Percentiles rank a stretch among this genome's conserved stretches.
phyloP scores from a whole-genome alignment of 2,888 invertebrate genomes.

The Nemotelus pantherinus region DNA sequence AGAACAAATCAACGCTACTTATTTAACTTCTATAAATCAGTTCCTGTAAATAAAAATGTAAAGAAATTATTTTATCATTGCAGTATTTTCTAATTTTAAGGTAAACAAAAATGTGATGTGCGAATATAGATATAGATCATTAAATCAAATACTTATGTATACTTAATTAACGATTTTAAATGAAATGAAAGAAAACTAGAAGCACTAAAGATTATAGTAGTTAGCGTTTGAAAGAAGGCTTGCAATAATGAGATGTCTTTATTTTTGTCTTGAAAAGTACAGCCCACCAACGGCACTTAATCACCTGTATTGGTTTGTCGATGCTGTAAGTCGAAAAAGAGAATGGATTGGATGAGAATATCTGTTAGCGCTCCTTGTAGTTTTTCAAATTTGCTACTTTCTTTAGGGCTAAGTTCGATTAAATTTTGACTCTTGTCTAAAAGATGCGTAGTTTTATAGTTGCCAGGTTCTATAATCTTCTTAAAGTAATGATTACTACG shows the following conservation, averaged over 20 bases:
- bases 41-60: constrained; percentile 40
- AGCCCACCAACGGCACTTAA: constrained; percentile 30
- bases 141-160: constrained; percentile 16
- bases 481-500: no score
- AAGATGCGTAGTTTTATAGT: no score
- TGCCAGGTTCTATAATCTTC: no score
- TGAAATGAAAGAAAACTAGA: neutral
- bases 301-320: neutral
- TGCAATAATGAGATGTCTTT: constrained; percentile 25
- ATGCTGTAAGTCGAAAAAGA: no score
- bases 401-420: no score
- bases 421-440: no score
- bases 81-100: constrained; percentile 29
- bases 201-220: constrained; percentile 1
- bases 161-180: neutral
- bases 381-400: no score
- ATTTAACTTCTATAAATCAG: neutral
- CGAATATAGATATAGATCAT: constrained; percentile 44
- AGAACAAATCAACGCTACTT: neutral
- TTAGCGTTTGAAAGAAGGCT: constrained; percentile 14
- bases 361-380: no score
- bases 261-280: constrained; percentile 17
- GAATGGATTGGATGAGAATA: no score
- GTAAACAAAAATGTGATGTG: constrained; percentile 43
- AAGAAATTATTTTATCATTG: neutral